Evolutionary conservation across 2,113 vertebrate species (phyloP), one percentile per base, ranked within the genome.

Genomic region (Blennius ocellaris): DNA sequence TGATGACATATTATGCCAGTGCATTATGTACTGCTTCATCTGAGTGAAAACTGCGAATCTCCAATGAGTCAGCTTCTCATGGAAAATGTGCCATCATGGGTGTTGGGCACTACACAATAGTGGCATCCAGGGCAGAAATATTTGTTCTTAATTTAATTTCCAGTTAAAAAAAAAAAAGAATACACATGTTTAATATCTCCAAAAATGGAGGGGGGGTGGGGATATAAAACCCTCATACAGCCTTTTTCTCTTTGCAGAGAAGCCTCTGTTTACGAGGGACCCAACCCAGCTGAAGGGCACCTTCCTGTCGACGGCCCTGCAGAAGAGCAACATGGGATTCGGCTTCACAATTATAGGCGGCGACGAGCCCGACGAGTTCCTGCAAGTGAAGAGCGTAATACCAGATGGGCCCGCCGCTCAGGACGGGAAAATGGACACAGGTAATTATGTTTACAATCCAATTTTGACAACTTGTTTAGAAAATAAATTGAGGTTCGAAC

Each of bases 311-410:
- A 99, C 97, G 62, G 96, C 94, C 44, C 94, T 99, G 74, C 97
- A 97, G 90, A 99, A 99, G 93, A 99, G 98, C 93, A 98, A 92
- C 95, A 99, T 99, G 97, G 98, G 98, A 21, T 99, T 99, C 84
- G 98, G 98, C 90, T 99, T 99, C 93, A 99, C 98, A 58, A 99
- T 99, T 89, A 99, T 99, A 58, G 98, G 98, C 57, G 98, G 98
- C 3, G 98, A 99, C 1, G 98, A 99, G 80, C 98, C 98, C 0
- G 98, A 99, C 49, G 98, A 99, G 88, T 99, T 99, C 90, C 96
- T 99, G 47, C 98, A 99, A 90, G 97, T 99, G 88, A 99, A 99
- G 92, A 99, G 98, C 41, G 97, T 99, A 69, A 99, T 99, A 87
- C 97, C 97, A 0, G 98, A 99, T 1, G 98, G 98, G 49, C 98